phyloP scores from a whole-genome alignment of 2,888 invertebrate genomes.

The Athetis lepigone region DNA sequence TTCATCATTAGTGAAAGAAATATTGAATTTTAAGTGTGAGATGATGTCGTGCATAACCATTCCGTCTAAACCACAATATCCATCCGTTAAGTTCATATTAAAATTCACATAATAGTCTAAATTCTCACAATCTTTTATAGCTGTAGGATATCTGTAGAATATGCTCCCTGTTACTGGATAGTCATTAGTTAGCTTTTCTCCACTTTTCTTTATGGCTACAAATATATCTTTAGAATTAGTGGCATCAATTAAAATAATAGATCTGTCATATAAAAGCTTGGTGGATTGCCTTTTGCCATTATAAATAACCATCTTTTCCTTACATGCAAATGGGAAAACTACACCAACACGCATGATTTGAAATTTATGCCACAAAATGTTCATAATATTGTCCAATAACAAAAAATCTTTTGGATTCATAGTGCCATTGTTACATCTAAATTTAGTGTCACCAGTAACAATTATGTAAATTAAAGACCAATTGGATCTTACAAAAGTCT shows the following conservation, averaged over 20 bases:
- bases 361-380: conserved; percentile 71
- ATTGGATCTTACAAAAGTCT: conserved; percentile 50
- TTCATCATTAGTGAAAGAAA: conserved; percentile 52
- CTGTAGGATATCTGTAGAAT: conserved; percentile 76
- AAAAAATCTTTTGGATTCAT: conserved; percentile 55
- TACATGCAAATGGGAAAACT: conserved; percentile 71
- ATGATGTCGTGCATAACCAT: conserved; percentile 73
- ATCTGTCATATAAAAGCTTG: conserved; percentile 67
- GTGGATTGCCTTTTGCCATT: conserved; percentile 60
- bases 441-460: conserved; percentile 59
- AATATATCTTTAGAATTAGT: conserved; percentile 45
- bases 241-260: conserved; percentile 62
- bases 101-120: conserved; percentile 64
- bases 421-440: conserved; percentile 64
- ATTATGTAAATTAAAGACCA: conserved; percentile 69
- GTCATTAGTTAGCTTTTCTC: conserved; percentile 55
- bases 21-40: conserved; percentile 68
- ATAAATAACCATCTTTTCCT: conserved; percentile 66
- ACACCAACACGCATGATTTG: conserved; percentile 63
- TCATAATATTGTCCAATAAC: conserved; percentile 66
- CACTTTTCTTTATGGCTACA: conserved; percentile 41
- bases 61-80: conserved; percentile 75
- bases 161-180: conserved; percentile 73
- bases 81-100: conserved; percentile 56
- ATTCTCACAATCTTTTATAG: conserved; percentile 68